A percentile compares a stretch with the other conserved stretches of the same genome.
Evolutionary conservation across 2,113 vertebrate species (phyloP).

Genomic region (Chaetops frenatus): DNA sequence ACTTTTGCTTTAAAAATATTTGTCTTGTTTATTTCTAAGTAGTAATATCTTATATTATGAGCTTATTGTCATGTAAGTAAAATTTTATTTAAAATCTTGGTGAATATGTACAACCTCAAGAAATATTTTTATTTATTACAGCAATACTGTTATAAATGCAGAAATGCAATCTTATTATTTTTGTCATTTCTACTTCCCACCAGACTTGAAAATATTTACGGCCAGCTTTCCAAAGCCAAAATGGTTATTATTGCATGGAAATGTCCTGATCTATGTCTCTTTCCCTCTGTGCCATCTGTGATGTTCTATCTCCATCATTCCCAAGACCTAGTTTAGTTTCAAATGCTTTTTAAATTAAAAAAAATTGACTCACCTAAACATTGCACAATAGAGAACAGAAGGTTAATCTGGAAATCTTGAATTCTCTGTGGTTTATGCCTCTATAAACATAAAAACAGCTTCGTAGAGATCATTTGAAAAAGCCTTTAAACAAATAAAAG

Average conservation of each 20-base stretch:
- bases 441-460: background rate
- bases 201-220: background rate
- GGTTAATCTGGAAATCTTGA: background rate
- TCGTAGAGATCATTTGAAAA: slow-evolving; percentile 2
- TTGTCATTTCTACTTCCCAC: background rate
- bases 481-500: background rate
- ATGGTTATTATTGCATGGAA: background rate
- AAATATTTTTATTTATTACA: background rate
- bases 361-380: background rate
- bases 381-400: background rate
- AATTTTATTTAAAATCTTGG: background rate
- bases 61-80: background rate
- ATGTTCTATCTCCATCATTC: fast-evolving
- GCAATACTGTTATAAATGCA: background rate
- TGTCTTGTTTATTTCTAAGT: background rate
- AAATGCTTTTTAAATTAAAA: background rate
- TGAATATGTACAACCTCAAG: background rate
- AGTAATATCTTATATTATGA: background rate
- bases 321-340: background rate
- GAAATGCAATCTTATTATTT: background rate
- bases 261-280: background rate
- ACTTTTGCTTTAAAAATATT: background rate
- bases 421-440: background rate
- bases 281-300: background rate
- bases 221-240: background rate